These are phyloP conservation scores for Varecia variegata DNA, from an alignment of 2,797 vertebrate species.

Conservation along the genomic window DNA sequence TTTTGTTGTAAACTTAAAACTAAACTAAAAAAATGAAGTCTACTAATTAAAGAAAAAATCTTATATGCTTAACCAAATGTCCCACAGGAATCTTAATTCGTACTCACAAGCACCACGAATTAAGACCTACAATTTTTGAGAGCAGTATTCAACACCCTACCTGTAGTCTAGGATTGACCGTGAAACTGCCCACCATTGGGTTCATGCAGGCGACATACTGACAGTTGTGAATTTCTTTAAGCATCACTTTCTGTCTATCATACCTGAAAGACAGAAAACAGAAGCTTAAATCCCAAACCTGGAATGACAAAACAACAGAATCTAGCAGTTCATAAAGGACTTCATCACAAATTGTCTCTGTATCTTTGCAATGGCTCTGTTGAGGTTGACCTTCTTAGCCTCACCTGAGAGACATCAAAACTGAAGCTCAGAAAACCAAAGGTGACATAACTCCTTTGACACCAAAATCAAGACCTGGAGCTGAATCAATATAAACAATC, in stretches of 20 bases:
- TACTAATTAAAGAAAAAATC: background rate
- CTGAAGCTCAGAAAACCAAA: background rate
- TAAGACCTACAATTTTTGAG: background rate
- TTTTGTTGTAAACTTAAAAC: background rate
- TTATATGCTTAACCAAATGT: background rate
- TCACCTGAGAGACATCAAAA: background rate
- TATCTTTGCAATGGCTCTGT: background rate
- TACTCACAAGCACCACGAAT: background rate
- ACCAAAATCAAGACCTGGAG: background rate
- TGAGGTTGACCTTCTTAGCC: background rate
- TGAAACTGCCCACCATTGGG: conserved; percentile 87
- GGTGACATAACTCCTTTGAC: background rate
- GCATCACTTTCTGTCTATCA: conserved; percentile 86
- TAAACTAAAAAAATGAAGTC: background rate
- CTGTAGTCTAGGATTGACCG: conserved; percentile 87
- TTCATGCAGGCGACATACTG: conserved; percentile 90
- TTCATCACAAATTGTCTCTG: background rate
- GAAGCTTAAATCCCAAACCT: background rate
- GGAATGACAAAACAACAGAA: background rate
- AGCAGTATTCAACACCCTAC: conserved; percentile 66
- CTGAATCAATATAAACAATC: background rate
- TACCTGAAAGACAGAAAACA: conserved; percentile 79
- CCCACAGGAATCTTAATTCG: background rate
- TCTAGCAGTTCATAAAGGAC: background rate
- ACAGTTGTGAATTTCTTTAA: conserved; percentile 88